Base-by-base conservation (phyloP, 2,888 invertebrate genomes). In the Noctua comes region DNA sequence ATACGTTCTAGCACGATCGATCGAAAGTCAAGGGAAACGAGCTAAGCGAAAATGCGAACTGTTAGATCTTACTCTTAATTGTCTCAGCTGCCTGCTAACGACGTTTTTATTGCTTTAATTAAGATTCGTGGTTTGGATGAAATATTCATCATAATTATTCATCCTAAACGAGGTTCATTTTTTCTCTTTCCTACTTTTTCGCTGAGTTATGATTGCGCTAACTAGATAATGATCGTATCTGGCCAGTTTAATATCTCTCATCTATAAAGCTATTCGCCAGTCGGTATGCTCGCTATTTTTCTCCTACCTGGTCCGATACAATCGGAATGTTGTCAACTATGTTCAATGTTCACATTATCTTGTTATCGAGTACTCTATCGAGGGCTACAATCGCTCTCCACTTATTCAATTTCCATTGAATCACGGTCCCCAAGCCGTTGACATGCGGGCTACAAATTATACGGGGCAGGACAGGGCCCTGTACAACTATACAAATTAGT, bases 401-500 rank as follows among this genome's bases (percentile, higher is more conserved):
- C 89, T 90, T 90, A 89, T 89, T 89, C 89, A 89, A 89, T 89
- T 83, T 76, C 84, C 79, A 82, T 89, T 88, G 88, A 89, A 89
- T 89, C 89, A 84, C 72, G 79, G 79, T 78, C 73, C 71, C 80
- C 66, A 76, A 81, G 88, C 77, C 85, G 89, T 83, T 90, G 89
- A 90, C 90, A 90, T 90, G 89, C 89, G 90, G 89, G 89, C 84
- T 79, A 88, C 92, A 91, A 93, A 91, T 91, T 91, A 91, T 93
- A 91, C 92, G 91, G 91, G 91, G 72, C 80, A 79, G 88, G 88
- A 77, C 87, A 77, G 90, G 86, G 84, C 86, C 80, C 87, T 85
- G 80, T 86, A 89, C 89, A 91, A 91, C 91, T 92, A 92, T 91
- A 93, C 92, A 93, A 92, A 93, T 92, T 91, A 91, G 90, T 93